phyloP scores from a whole-genome alignment of 2,888 invertebrate species.

The Aproaerema taeniolella region DNA sequence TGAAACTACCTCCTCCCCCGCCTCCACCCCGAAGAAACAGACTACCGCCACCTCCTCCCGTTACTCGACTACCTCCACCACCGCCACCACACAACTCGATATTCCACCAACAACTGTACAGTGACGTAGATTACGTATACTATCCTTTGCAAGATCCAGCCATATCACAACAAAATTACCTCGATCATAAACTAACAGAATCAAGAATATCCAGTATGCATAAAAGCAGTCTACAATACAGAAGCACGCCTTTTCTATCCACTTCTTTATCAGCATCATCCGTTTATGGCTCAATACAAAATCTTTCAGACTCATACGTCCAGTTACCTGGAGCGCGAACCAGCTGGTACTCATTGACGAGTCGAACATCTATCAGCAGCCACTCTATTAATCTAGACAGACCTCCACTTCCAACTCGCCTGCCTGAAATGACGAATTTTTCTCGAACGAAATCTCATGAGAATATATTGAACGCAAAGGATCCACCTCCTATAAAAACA shows the following conservation, averaged over 20 bases:
- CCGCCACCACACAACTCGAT: slow-evolving; percentile 90
- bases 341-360: slow-evolving; percentile 80
- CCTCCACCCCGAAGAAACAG: slow-evolving; percentile 77
- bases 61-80: slow-evolving; percentile 81
- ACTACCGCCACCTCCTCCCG: slow-evolving; percentile 82
- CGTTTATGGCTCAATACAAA: slow-evolving; percentile 88
- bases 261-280: slow-evolving; percentile 81
- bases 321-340: slow-evolving; percentile 80
- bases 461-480: slow-evolving; percentile 82
- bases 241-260: slow-evolving; percentile 88
- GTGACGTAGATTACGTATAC: slow-evolving; percentile 94
- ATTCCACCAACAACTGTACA: slow-evolving; percentile 92
- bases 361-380: slow-evolving; percentile 77
- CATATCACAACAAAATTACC: slow-evolving; percentile 92
- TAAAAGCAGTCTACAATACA: slow-evolving; percentile 86
- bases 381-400: slow-evolving; percentile 82
- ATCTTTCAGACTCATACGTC: slow-evolving; percentile 85
- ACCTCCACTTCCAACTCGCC: slow-evolving; percentile 79
- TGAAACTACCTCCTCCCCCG: slow-evolving; percentile 77
- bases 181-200: slow-evolving; percentile 91
- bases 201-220: slow-evolving; percentile 79
- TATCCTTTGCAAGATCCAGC: slow-evolving; percentile 94
- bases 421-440: slow-evolving; percentile 72
- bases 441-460: slow-evolving; percentile 88
- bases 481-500: slow-evolving; percentile 69